These are phyloP conservation scores for Furcula furcula DNA, from an alignment of 2,888 invertebrate genomes.

Conservation along the genomic window DNA sequence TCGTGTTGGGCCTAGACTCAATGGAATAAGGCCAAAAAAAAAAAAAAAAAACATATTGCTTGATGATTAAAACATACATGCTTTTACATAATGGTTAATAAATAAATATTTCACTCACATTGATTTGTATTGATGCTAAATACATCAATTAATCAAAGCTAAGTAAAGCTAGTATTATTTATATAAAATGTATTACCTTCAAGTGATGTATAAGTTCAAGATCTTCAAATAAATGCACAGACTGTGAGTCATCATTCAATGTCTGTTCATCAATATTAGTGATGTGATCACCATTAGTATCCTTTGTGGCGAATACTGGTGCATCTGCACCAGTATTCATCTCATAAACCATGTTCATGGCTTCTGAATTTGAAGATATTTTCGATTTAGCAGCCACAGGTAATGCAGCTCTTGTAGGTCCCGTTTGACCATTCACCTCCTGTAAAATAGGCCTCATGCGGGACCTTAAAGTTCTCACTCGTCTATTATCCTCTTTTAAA, in stretches of 20 bases:
- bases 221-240: constrained; percentile 74
- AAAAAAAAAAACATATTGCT: too few relatives aligned
- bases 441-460: constrained; percentile 50
- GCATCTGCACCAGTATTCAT: constrained; percentile 56
- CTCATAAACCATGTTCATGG: constrained; percentile 50
- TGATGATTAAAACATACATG: too few relatives aligned
- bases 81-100: too few relatives aligned
- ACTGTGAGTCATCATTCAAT: constrained; percentile 44
- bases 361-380: constrained; percentile 40
- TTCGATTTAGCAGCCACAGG: constrained; percentile 52
- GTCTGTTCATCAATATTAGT: constrained; percentile 35
- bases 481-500: constrained; percentile 39
- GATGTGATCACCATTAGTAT: constrained; percentile 20
- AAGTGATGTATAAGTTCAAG: constrained; percentile 65
- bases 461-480: constrained; percentile 39
- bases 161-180: too few relatives aligned
- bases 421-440: constrained; percentile 51
- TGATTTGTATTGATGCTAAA: too few relatives aligned
- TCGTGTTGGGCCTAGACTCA: too few relatives aligned
- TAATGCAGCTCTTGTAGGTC: constrained; percentile 48
- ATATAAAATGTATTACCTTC: constrained; percentile 48
- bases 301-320: constrained; percentile 46
- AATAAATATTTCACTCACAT: too few relatives aligned
- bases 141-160: too few relatives aligned
- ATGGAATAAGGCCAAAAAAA: too few relatives aligned